Base-by-base conservation (phyloP, 2,888 invertebrate genomes). In the Amorpha juglandis region DNA sequence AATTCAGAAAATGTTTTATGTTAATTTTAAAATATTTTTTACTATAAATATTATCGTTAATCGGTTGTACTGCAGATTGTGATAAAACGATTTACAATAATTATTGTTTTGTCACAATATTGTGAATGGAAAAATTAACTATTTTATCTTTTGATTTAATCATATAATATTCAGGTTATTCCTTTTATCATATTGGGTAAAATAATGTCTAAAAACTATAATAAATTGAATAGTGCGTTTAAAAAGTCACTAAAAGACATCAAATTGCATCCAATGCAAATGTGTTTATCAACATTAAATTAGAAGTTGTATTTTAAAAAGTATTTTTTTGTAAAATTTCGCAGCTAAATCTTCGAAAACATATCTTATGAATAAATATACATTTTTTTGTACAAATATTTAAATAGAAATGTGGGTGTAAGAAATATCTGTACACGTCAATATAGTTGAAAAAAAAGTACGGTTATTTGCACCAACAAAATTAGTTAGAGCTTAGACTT, bases 1-100 rank as follows among this genome's bases (percentile, higher is more conserved):
- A 77, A 69, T 70, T 69, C 65, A 71, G 68, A 52, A 62, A 63
- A 64, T 27, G n/a, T 52, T 65, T n/a, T 58, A 27, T 42, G 58
- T 67, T 63, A 68, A 63, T 63, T 64, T 65, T 51, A 35, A 58
- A 58, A 42, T 42, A 42, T 21, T 58, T 16, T 58, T 55, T 58
- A 58, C 42, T 38, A 45, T 45, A 16, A 35, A 19, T 55, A 52
- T 21, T 21, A 14, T 27, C 21, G 14, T 21, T 27, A 1, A 27
- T 58, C 42, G 58, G 58, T 58, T 58, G 58, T 55, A 53, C 33
- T 50, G 38, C 62, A 63, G 47, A 63, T 66, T 66, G 66, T 66
- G 45, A 45, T 52, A 66, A 63, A 66, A 66, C 66, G 66, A 66
- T 63, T 19, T 9, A 47, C 4, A 55, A 21, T 38, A 21, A 52